Conservation (phyloP, 2,113 vertebrate species). For the Bubalus kerabau region DNA sequence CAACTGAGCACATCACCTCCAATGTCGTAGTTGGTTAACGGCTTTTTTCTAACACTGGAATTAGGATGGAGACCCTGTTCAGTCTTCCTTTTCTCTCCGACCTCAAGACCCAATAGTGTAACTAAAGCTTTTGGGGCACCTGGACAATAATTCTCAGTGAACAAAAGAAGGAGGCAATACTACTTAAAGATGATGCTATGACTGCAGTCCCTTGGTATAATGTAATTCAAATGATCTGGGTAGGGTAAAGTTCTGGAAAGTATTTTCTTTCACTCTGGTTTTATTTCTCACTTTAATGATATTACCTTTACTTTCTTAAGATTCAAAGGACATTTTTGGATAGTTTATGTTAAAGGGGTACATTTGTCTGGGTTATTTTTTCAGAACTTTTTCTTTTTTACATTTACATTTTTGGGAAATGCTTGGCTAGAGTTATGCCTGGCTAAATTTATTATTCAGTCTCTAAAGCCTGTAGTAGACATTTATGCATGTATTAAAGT, state of each 20-base stretch:
- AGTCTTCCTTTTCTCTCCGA: neutral
- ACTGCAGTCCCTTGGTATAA: neutral
- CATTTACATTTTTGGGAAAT: neutral
- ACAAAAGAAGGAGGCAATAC: neutral
- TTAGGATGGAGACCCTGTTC: neutral
- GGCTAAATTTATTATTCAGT: neutral
- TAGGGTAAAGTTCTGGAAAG: neutral
- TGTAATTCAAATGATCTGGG: neutral
- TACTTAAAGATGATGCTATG: neutral
- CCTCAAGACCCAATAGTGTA: neutral
- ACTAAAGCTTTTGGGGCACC: neutral
- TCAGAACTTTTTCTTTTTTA: neutral
- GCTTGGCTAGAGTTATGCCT: neutral
- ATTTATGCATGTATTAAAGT: neutral
- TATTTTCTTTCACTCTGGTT: neutral
- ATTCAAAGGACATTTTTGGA: neutral
- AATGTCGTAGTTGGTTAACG: neutral
- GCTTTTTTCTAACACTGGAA: neutral
- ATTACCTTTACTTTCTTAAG: neutral
- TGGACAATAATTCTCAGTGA: neutral
- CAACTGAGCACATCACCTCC: neutral
- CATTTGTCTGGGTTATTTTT: conserved; percentile 44
- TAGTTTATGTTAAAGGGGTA: neutral
- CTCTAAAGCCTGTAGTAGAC: neutral
- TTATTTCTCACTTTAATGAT: neutral